Base-by-base conservation (phyloP, 2,113 vertebrate genomes). In the Hippocampus abdominalis region DNA sequence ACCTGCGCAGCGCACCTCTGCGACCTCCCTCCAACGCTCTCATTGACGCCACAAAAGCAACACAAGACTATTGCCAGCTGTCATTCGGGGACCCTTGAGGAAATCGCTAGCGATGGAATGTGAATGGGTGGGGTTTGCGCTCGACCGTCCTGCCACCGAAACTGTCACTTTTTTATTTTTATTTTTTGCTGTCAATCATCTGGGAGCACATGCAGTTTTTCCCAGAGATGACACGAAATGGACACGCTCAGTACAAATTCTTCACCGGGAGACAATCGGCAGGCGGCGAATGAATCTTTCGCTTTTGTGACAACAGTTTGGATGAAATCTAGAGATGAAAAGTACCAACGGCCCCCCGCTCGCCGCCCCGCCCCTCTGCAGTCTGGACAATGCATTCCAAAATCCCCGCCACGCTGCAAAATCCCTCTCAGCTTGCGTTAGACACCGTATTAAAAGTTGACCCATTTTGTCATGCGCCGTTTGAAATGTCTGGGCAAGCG, bases 361-460 rank as follows among this genome's bases (percentile, higher is more conserved):
- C n/a, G 9, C 36, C 62, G 27, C 15, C 29, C 73, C n/a, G 44
- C 64, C 32, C 73, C 66, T 66, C 44, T 66, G 49, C 56, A 70
- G 40, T 67, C 70, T 36, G 51, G 70, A 71, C 77, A 74, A 68
- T 75, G 73, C 77, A 77, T 83, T 73, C 71, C 77, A 64, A 73
- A 60, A 71, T 75, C 77, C 48, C 72, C 56, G 67, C 73, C 20
- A 25, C 42, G 68, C 79, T 1, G n/a, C 78, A 79, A 81, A 89
- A 87, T 85, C 86, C 87, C 72, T 64, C 68, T 74, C 66, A 56
- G 70, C 74, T 73, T 76, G 74, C 68, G 77, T 76, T 80, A 71
- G 78, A 83, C 76, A 57, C 70, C 36, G 76, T 48, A 83, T 89
- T 86, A 87, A 81, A 87, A 73, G 74, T 86, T 86, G 86, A 88